These are phyloP conservation scores for Coluber constrictor DNA, from an alignment of 2,797 vertebrate genomes.

Conservation along the genomic window DNA sequence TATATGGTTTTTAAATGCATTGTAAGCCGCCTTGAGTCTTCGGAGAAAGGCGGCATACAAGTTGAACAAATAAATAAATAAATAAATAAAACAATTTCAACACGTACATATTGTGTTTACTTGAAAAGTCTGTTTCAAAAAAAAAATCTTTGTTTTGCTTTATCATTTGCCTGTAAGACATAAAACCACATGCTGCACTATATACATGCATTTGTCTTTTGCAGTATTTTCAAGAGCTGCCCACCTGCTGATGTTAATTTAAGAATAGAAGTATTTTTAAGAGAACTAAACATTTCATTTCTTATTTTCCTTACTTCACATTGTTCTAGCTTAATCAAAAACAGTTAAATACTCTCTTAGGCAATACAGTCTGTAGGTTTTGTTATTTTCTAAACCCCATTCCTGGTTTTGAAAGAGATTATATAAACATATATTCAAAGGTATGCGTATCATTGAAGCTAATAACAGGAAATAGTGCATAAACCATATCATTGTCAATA, in stretches of 20 bases:
- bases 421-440: neutral
- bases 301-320: slow-evolving; percentile 23
- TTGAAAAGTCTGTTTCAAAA: neutral
- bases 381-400: slow-evolving; percentile 12
- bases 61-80: too few species aligned
- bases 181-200: neutral
- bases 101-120: neutral
- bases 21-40: too few species aligned
- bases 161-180: slow-evolving; percentile 21
- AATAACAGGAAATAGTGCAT: neutral
- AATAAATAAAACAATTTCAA: neutral
- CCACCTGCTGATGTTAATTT: slow-evolving; percentile 45
- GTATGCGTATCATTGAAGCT: neutral
- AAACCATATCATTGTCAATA: neutral
- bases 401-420: slow-evolving; percentile 39
- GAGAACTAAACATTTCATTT: slow-evolving; percentile 21
- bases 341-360: neutral
- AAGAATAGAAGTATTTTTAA: slow-evolving; percentile 15
- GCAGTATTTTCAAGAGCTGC: slow-evolving; percentile 4
- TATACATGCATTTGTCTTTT: neutral
- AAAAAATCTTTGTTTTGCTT: neutral
- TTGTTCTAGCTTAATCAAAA: slow-evolving; percentile 14
- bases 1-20: too few species aligned
- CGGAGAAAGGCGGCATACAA: too few species aligned
- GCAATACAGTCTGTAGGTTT: neutral